Conservation (phyloP, 2,888 invertebrate genomes). For the Cryptosula pallasiana region DNA sequence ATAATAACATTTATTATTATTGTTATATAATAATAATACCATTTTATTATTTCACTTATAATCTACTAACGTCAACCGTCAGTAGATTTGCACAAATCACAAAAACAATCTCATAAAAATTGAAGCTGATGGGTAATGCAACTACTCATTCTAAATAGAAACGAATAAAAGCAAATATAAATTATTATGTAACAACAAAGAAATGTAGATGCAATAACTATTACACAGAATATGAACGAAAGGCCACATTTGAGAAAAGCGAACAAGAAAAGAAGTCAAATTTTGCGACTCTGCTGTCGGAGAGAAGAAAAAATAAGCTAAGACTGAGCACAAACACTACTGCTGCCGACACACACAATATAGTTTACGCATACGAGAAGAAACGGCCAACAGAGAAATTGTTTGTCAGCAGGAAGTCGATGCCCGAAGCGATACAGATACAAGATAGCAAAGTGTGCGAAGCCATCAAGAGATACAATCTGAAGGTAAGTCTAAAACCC, state of each 20-base stretch:
- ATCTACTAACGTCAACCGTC: too few species aligned
- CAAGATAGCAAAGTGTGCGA: conserved; percentile 19
- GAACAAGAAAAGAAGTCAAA: conserved; percentile 9
- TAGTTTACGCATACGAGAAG: conserved; percentile 9
- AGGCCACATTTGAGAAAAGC: conserved; percentile 15
- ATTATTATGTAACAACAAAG: too few species aligned
- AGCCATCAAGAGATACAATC: conserved; percentile 11
- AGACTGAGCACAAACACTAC: background rate
- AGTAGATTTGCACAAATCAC: too few species aligned
- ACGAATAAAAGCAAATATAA: too few species aligned
- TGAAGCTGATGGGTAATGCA: too few species aligned
- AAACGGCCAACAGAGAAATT: conserved; percentile 7
- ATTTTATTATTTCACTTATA: background rate
- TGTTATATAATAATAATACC: background rate
- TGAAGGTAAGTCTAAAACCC: background rate
- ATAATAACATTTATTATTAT: too few species aligned
- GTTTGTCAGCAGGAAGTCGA: conserved; percentile 5
- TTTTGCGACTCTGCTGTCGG: conserved; percentile 2
- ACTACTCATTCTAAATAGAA: too few species aligned
- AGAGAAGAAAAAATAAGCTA: background rate
- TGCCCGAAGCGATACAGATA: conserved; percentile 13
- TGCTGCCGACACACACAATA: background rate
- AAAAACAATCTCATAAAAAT: too few species aligned
- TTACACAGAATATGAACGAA: conserved; percentile 7
- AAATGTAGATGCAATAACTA: too few species aligned